Evolutionary conservation across 2,113 vertebrate species (phyloP).

Genomic region (Anarhynchus alexandrinus): DNA sequence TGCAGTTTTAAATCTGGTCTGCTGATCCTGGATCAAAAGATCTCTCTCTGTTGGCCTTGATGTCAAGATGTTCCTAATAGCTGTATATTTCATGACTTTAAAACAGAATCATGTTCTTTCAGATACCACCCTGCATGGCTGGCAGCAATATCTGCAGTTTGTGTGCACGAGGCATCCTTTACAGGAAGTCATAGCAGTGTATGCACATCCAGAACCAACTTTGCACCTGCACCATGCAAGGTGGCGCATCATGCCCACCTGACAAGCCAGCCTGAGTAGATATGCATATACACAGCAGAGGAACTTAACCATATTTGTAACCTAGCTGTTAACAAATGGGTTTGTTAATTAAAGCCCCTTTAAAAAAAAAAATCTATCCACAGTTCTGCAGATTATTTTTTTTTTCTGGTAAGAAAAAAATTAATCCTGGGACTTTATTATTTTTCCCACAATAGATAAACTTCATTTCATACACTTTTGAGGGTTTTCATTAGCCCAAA

Average conservation of each 20-base stretch:
- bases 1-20: not conserved
- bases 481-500: not conserved
- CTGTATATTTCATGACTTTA: not conserved
- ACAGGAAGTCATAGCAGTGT: not conserved
- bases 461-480: not conserved
- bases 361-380: too few species aligned
- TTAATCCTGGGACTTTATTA: not conserved
- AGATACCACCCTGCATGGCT: not conserved
- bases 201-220: not conserved
- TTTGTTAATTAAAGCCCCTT: not conserved
- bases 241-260: rapidly evolving
- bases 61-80: not conserved
- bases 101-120: not conserved
- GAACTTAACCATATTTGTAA: not conserved
- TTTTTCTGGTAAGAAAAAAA: not conserved
- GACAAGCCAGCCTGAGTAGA: not conserved
- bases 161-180: not conserved
- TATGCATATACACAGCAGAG: not conserved
- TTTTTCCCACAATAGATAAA: not conserved
- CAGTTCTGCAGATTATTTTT: not conserved
- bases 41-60: not conserved
- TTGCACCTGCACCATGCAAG: not conserved
- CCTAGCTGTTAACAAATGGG: not conserved
- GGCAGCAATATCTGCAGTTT: not conserved
- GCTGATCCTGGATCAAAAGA: slow-evolving; percentile 15